Evolutionary conservation across 1,140 invertebrate genomes (phyloP).

Genomic region (Palaemon carinicauda): DNA sequence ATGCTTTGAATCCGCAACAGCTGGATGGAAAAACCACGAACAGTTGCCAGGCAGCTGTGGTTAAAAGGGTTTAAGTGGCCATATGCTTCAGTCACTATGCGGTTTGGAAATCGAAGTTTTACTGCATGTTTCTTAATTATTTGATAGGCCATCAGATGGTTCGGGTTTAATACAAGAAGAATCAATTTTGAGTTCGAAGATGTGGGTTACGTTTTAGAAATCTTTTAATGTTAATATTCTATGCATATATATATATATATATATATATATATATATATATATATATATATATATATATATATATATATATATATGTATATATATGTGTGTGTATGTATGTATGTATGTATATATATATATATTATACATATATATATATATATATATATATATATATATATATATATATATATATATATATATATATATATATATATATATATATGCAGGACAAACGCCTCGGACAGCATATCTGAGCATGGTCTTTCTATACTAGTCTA

Average conservation of each 20-base stretch:
- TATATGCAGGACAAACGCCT: not conserved
- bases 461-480: too few species aligned
- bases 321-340: not conserved
- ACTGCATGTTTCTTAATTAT: not conserved
- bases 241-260: too few species aligned
- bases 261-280: not conserved
- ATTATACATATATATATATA: not conserved
- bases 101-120: not conserved
- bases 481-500: too few species aligned
- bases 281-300: constrained; percentile 2
- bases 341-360: not conserved
- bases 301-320: not conserved
- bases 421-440: not conserved
- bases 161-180: not conserved
- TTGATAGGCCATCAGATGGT: not conserved
- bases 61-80: not conserved
- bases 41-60: constrained; percentile 22
- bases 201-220: too few species aligned
- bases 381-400: not conserved
- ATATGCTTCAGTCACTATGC: not conserved
- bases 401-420: constrained; percentile 2
- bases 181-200: too few species aligned
- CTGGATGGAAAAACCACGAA: constrained; percentile 20
- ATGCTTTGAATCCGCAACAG: not conserved
- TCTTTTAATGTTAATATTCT: too few species aligned